Base-by-base conservation (phyloP, 1,140 invertebrate species). In the Trinorchestia longiramus region DNA sequence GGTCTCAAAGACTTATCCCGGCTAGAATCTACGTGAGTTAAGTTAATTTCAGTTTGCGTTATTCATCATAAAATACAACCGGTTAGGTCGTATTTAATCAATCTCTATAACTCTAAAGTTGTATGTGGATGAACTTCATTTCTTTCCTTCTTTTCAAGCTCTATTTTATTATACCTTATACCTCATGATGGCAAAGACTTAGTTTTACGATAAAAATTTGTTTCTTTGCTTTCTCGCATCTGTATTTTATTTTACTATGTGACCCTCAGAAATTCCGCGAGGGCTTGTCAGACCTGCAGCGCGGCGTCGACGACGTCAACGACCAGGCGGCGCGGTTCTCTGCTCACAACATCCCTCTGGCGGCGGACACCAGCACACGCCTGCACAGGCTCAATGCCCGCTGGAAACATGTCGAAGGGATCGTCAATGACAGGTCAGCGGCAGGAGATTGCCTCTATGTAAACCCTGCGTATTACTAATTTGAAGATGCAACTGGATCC, bases 301-400 rank as follows among this genome's bases (percentile, higher is more conserved):
- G 98, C 96, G 98, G 98, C 97, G 98, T 98, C 97, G 98, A 98
- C 97, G 98, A 98, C 96, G 98, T 98, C 62, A 99, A 99, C 97
- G 98, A 98, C 97, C 98, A 98, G 97, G 98, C 98, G 43, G 98
- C 98, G 91, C 97, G 97, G 62, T 97, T 97, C 87, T 97, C 98
- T 53, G 97, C 97, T 62, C 97, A 97, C 45, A 97, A 97, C 96
- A 97, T 98, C 57, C 97, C 97, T 42, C 97, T 98, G 19, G 98
- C 97, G n/a, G 97, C 97, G 96, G 97, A 97, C 90, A 98, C 98
- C 97, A 96, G 97, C 6, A 96, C 96, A 95, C 96, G 98, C 97
- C 98, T 99, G 92, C 98, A 99, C 97, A 98, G 99, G 97, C 98
- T 99, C 96, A 99, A 99, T 97, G 98, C n/a, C 41, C 96, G 96